phyloP scores from a whole-genome alignment of 2,113 vertebrate species.

The Callocephalon fimbriatum region DNA sequence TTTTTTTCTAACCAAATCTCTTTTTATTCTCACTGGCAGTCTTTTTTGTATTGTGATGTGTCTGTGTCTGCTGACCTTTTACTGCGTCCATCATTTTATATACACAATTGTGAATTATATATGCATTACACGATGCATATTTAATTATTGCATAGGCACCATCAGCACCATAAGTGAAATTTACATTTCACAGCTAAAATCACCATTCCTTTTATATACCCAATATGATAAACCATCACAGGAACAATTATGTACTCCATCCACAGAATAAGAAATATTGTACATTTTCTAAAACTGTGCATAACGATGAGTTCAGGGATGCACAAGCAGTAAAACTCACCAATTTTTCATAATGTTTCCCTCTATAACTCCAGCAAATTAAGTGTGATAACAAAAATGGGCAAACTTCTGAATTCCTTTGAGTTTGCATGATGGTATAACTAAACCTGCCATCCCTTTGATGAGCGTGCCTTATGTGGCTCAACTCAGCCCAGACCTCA shows the following conservation, averaged over 20 bases:
- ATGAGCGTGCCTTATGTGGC: not conserved
- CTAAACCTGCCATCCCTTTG: not conserved
- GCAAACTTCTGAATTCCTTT: conserved; percentile 30
- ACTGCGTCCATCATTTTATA: conserved; percentile 1
- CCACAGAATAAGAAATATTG: conserved; percentile 24
- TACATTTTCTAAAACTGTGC: conserved; percentile 27
- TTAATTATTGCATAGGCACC: conserved; percentile 39
- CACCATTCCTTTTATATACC: not conserved
- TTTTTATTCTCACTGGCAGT: not conserved
- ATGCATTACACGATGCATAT: not conserved
- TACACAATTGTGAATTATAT: conserved; percentile 11
- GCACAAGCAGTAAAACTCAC: not conserved
- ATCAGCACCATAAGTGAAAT: not conserved
- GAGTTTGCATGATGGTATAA: not conserved
- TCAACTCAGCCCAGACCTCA: not conserved
- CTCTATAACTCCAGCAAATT: conserved; percentile 30
- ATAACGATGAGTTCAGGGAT: conserved; percentile 2
- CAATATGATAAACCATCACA: conserved; percentile 55
- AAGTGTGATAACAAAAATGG: not conserved
- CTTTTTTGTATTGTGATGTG: not conserved
- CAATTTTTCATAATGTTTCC: conserved; percentile 14
- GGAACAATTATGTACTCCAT: conserved; percentile 29
- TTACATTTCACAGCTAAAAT: conserved; percentile 35
- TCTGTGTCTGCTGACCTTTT: not conserved
- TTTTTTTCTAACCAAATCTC: not conserved